These are phyloP conservation scores for Gryllus bimaculatus DNA, from an alignment of 1,140 invertebrate genomes.

Conservation along the genomic window DNA sequence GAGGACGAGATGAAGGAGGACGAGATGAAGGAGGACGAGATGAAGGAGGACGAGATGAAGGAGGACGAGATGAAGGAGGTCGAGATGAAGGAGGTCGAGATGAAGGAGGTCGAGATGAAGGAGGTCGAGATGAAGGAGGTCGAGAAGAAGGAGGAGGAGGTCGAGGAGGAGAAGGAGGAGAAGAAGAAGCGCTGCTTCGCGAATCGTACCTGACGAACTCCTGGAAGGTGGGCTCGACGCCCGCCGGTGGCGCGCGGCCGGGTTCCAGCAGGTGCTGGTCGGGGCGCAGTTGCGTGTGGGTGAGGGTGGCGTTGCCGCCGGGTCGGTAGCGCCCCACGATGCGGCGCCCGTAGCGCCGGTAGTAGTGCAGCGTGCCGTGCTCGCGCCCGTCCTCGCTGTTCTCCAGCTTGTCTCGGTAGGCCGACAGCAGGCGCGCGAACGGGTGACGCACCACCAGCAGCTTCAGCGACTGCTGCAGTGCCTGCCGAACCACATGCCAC, in stretches of 20 bases:
- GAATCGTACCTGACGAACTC: conserved; percentile 53
- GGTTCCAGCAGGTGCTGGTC: conserved; percentile 28
- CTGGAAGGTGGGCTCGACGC: conserved; percentile 52
- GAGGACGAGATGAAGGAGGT: too few relatives aligned
- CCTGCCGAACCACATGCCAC: conserved; percentile 24
- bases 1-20: too few relatives aligned
- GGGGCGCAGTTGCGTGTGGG: conserved; percentile 6
- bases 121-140: too few relatives aligned
- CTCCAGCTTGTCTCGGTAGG: conserved; percentile 54
- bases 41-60: too few relatives aligned
- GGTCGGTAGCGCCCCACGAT: conserved; percentile 45
- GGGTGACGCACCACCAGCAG: conserved; percentile 48
- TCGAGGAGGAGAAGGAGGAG: too few relatives aligned
- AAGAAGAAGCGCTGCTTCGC: too few relatives aligned
- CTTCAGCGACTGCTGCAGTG: conserved; percentile 38
- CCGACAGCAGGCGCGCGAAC: conserved; percentile 51
- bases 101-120: too few relatives aligned
- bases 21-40: too few relatives aligned
- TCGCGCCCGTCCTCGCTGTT: conserved; percentile 38
- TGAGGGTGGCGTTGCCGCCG: conserved; percentile 29
- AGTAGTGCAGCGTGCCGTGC: conserved; percentile 45
- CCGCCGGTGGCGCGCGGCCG: conserved; percentile 31
- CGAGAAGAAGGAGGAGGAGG: too few relatives aligned
- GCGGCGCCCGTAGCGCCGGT: conserved; percentile 43
- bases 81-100: too few relatives aligned